A percentile compares a stretch with the other conserved stretches of the same genome.
These are phyloP conservation scores for Mycetomoellerius zeteki DNA, from an alignment of 1,140 invertebrate genomes.

Conservation along the genomic window DNA sequence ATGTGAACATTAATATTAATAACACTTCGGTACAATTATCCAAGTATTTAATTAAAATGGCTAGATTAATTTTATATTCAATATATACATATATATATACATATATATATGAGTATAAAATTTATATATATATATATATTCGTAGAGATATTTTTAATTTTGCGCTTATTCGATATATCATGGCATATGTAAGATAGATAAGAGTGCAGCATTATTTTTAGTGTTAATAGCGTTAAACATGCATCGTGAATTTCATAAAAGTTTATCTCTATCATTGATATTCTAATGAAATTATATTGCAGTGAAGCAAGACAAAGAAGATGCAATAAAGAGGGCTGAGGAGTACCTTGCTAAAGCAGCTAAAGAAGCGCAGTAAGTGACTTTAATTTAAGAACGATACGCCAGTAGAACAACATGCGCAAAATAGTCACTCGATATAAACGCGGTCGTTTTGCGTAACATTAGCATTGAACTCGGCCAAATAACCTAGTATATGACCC, in stretches of 20 bases:
- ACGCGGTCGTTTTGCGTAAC: neutral
- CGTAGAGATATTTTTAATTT: neutral
- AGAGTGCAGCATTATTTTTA: neutral
- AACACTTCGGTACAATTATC: neutral
- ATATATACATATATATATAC: neutral
- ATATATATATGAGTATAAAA: too few relatives aligned
- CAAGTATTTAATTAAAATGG: neutral
- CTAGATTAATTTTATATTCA: neutral
- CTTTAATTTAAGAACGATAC: neutral
- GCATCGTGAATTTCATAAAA: neutral
- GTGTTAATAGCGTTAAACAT: neutral
- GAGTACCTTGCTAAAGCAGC: conserved; percentile 80
- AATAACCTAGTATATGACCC: neutral
- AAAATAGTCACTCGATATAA: conserved; percentile 40
- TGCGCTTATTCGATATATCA: neutral
- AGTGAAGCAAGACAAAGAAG: conserved; percentile 74
- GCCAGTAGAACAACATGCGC: neutral
- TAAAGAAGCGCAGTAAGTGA: conserved; percentile 81
- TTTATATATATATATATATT: neutral
- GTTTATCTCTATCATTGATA: neutral
- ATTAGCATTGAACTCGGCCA: conserved; percentile 51
- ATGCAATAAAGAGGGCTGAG: conserved; percentile 78
- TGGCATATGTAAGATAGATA: neutral
- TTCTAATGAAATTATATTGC: conserved; percentile 39
- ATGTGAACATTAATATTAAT: neutral